Conservation (phyloP, 2,888 invertebrate genomes). For the Drosophila conformis region DNA sequence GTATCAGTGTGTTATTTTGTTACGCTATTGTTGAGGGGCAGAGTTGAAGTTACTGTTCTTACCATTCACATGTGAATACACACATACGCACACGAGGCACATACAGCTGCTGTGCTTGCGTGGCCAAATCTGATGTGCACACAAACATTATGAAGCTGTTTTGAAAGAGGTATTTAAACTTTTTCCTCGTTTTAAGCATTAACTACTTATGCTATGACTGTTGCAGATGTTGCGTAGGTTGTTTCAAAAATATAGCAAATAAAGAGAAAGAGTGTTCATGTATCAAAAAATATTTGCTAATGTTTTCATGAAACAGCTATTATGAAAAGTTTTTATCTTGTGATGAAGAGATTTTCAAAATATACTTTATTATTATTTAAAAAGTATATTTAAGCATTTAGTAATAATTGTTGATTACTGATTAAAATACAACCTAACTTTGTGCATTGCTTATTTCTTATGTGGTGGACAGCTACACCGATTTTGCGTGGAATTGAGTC, state of each 20-base stretch:
- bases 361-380: background rate
- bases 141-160: slow-evolving; percentile 75
- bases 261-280: background rate
- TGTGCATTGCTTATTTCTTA: too few species aligned
- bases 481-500: too few species aligned
- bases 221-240: slow-evolving; percentile 15
- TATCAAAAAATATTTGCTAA: background rate
- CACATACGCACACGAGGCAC: slow-evolving; percentile 2
- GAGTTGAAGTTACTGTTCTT: slow-evolving; percentile 1
- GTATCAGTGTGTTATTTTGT: slow-evolving; percentile 12
- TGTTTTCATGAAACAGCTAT: background rate
- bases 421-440: too few species aligned
- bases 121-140: slow-evolving; percentile 63
- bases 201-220: slow-evolving; percentile 36
- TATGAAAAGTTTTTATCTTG: background rate
- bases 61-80: slow-evolving; percentile 1
- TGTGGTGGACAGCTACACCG: background rate
- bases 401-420: background rate
- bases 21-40: background rate
- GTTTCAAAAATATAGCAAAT: background rate
- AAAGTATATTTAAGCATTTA: background rate
- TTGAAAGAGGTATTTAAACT: slow-evolving; percentile 71
- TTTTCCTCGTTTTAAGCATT: slow-evolving; percentile 59
- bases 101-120: slow-evolving; percentile 19
- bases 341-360: background rate